These are phyloP conservation scores for Rallus crepitans DNA, from an alignment of 2,797 vertebrate genomes.

Conservation along the genomic window DNA sequence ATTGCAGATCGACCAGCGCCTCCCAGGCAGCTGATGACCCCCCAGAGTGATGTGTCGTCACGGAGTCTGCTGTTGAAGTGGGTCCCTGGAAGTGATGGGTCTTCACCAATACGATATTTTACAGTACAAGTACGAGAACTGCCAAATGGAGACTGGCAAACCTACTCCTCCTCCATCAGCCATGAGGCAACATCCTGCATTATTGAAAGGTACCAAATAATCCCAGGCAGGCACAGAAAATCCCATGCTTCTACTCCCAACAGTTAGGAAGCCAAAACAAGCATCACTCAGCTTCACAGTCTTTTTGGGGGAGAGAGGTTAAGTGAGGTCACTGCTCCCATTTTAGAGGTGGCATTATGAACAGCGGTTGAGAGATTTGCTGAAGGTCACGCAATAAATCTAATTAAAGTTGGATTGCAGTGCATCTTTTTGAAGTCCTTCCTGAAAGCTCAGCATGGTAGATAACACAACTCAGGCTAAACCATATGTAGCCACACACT, in stretches of 20 bases:
- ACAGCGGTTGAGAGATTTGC: not conserved
- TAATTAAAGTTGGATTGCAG: slow-evolving; percentile 38
- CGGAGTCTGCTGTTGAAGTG: slow-evolving; percentile 87
- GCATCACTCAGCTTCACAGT: not conserved
- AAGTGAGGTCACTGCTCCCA: not conserved
- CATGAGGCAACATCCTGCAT: slow-evolving; percentile 87
- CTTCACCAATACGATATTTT: slow-evolving; percentile 92
- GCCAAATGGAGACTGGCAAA: slow-evolving; percentile 85
- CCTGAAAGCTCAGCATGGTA: not conserved
- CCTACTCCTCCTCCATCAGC: slow-evolving; percentile 87
- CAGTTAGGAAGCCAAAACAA: not conserved
- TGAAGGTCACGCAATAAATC: slow-evolving; percentile 38
- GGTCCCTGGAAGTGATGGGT: slow-evolving; percentile 88
- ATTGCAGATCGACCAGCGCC: slow-evolving; percentile 90
- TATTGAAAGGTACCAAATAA: slow-evolving; percentile 82
- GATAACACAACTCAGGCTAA: not conserved
- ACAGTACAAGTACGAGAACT: slow-evolving; percentile 89
- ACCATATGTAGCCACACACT: not conserved
- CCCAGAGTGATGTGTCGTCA: slow-evolving; percentile 88
- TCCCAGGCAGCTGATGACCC: slow-evolving; percentile 85
- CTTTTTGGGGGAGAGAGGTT: not conserved
- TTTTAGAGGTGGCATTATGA: not conserved
- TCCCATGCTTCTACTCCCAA: not conserved
- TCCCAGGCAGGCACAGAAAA: not conserved
- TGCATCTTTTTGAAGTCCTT: slow-evolving; percentile 37